These are phyloP conservation scores for Aramus guarauna DNA, from an alignment of 2,113 vertebrate genomes.

Conservation along the genomic window DNA sequence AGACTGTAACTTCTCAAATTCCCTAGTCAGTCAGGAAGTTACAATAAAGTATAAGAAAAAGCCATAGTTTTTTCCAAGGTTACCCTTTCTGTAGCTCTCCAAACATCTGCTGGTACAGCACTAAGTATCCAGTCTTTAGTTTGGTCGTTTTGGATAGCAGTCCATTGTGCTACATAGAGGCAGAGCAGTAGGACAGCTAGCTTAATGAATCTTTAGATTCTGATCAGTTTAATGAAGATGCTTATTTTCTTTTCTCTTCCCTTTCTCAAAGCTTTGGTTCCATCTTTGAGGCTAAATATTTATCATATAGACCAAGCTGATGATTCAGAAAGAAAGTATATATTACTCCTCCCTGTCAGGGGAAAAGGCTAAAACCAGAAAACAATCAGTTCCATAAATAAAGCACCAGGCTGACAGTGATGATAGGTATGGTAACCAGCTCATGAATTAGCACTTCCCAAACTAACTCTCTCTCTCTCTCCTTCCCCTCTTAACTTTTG, in stretches of 20 bases:
- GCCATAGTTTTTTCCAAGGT: not conserved
- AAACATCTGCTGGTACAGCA: not conserved
- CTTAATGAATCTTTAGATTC: not conserved
- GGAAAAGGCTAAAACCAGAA: not conserved
- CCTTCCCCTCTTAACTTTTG: not conserved
- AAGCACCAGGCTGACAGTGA: not conserved
- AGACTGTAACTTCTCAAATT: not conserved
- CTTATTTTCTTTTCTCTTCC: not conserved
- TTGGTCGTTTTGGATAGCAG: not conserved
- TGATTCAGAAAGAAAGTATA: not conserved
- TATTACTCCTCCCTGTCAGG: not conserved
- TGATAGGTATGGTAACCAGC: not conserved
- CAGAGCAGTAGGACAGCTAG: not conserved
- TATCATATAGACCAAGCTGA: not conserved
- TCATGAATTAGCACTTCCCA: not conserved
- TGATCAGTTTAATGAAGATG: not conserved
- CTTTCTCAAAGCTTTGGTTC: not conserved
- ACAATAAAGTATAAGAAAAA: not conserved
- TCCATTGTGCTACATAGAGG: not conserved
- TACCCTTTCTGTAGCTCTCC: not conserved
- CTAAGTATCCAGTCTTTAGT: rapidly evolving
- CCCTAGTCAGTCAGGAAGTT: not conserved
- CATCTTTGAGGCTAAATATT: not conserved
- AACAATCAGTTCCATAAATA: not conserved
- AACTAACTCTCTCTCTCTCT: not conserved